phyloP scores from a whole-genome alignment of 1,140 invertebrate genomes.

The Panagrolaimus sp. region DNA sequence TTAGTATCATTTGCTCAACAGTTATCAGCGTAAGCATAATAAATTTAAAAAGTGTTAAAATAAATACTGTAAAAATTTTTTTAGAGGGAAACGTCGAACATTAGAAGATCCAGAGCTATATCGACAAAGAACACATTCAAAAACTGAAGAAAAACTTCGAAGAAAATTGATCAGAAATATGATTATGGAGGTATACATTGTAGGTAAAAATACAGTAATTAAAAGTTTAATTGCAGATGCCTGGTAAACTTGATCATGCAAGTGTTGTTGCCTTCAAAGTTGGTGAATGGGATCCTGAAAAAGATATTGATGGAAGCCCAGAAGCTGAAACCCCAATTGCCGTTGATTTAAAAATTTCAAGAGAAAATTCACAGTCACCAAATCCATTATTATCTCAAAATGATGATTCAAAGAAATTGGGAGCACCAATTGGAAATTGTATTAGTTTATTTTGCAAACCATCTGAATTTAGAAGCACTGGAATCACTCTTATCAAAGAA shows the following conservation, averaged over 20 bases:
- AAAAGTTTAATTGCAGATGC: constrained; percentile 62
- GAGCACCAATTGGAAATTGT: constrained; percentile 7
- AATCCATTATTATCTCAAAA: not conserved
- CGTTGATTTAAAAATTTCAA: too few species aligned
- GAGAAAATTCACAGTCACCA: constrained; percentile 15
- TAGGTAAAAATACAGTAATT: not conserved
- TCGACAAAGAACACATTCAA: constrained; percentile 61
- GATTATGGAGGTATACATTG: constrained; percentile 61
- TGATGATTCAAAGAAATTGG: constrained; percentile 22
- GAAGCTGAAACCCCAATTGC: too few species aligned
- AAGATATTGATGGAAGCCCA: too few species aligned
- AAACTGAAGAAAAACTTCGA: constrained; percentile 67
- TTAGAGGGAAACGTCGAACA: constrained; percentile 71
- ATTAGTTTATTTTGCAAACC: not conserved
- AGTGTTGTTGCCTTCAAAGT: constrained; percentile 76
- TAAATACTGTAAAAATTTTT: constrained; percentile 61
- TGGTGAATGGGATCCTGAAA: constrained; percentile 31
- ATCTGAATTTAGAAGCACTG: not conserved
- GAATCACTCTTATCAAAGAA: not conserved
- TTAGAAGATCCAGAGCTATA: constrained; percentile 76
- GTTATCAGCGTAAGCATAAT: constrained; percentile 60
- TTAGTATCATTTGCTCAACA: constrained; percentile 70
- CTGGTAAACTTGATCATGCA: constrained; percentile 87
- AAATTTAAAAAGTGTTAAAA: not conserved
- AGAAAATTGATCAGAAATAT: constrained; percentile 70